Conservation (phyloP, 2,113 vertebrate species). For the Leptocoma aspasia region DNA sequence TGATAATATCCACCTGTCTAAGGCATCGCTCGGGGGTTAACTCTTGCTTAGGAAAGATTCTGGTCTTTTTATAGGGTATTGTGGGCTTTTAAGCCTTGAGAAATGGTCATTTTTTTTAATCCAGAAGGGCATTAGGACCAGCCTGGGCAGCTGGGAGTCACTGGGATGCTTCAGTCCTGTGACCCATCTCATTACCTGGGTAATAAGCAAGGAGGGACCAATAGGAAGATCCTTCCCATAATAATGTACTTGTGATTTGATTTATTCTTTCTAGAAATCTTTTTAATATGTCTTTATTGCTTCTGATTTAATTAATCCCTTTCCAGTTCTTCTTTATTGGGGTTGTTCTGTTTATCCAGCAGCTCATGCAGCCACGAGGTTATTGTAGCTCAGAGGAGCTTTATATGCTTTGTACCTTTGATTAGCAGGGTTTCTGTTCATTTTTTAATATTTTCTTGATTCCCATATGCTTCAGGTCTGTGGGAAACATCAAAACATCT, state of each 20-base stretch:
- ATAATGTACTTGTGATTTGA: not conserved
- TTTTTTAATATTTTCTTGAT: not conserved
- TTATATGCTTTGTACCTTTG: not conserved
- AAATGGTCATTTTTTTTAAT: not conserved
- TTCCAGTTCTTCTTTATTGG: not conserved
- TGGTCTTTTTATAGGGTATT: not conserved
- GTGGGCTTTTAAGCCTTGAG: not conserved
- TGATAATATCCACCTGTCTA: not conserved
- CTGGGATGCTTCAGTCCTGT: not conserved
- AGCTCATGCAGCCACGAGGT: not conserved
- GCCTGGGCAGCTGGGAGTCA: not conserved
- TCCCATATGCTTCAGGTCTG: not conserved
- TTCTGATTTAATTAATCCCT: constrained; percentile 1
- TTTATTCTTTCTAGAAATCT: constrained; percentile 13
- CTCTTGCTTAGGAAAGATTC: not conserved
- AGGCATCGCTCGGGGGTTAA: not conserved
- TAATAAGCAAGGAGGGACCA: not conserved
- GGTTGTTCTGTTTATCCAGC: not conserved
- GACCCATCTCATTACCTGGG: not conserved
- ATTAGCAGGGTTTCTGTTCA: not conserved
- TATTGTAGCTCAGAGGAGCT: not conserved
- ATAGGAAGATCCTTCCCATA: not conserved
- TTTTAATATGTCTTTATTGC: not conserved
- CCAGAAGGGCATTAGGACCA: not conserved
- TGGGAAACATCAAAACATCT: not conserved